phyloP scores from a whole-genome alignment of 2,888 invertebrate genomes.

The Geophilus truncorum region DNA sequence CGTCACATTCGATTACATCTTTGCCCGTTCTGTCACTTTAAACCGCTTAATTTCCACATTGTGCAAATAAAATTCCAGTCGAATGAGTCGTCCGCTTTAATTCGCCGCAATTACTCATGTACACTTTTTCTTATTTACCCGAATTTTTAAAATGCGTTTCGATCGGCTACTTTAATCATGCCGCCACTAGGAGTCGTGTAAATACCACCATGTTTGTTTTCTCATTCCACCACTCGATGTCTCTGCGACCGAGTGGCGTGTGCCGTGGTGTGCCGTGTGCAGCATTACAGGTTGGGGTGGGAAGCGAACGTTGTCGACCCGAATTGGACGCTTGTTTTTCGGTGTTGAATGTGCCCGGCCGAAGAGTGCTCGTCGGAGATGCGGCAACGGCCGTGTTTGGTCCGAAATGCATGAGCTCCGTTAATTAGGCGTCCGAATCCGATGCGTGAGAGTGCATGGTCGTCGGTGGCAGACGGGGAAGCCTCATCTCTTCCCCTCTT shows the following conservation, averaged over 20 bases:
- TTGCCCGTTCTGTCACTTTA: neutral
- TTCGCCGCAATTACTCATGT: neutral
- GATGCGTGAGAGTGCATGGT: neutral
- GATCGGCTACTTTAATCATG: conserved; percentile 6
- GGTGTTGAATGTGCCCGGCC: neutral
- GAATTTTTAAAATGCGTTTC: neutral
- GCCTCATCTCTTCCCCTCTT: neutral
- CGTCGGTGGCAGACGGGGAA: neutral
- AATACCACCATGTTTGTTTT: conserved; percentile 1
- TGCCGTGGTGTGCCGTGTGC: too few relatives aligned
- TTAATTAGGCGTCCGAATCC: neutral
- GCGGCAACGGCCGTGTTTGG: neutral
- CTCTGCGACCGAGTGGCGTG: neutral
- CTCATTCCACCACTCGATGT: neutral
- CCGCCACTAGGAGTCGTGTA: conserved; percentile 10
- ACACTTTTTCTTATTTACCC: neutral
- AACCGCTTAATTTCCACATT: neutral
- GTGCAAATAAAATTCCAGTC: too few relatives aligned
- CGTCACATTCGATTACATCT: neutral
- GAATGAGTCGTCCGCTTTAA: neutral
- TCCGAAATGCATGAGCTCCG: neutral
- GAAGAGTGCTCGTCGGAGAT: conserved; percentile 3
- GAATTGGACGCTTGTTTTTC: neutral
- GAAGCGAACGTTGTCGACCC: neutral
- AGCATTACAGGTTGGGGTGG: neutral